A percentile compares a stretch with the other conserved stretches of the same genome.
These are phyloP conservation scores for Crambe crambe DNA, from an alignment of 37 sponge, comb jelly and placozoan species.

Conservation along the genomic window DNA sequence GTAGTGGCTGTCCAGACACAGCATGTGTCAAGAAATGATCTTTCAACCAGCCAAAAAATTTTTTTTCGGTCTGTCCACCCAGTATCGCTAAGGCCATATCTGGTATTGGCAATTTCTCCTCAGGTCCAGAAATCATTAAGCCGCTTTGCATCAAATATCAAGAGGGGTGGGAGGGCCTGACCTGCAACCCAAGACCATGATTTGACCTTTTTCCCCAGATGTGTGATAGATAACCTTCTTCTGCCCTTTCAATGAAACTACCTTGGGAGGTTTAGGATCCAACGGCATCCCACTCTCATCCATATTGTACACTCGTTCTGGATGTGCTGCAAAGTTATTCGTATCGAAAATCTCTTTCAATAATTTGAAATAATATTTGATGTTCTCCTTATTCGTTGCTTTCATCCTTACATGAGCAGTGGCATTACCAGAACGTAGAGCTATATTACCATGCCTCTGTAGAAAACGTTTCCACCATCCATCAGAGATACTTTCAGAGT, in stretches of 20 bases:
- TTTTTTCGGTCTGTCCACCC: not conserved
- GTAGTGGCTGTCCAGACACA: too few species aligned
- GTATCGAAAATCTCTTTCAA: constrained; percentile 7
- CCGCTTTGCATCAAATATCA: not conserved
- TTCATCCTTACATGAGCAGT: constrained; percentile 34
- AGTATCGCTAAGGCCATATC: not conserved
- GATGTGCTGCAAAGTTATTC: constrained; percentile 14
- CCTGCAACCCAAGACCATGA: too few species aligned
- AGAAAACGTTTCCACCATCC: not conserved
- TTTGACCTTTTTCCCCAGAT: constrained; percentile 33
- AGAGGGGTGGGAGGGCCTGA: not conserved
- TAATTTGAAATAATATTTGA: constrained; percentile 8
- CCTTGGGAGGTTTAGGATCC: too few species aligned
- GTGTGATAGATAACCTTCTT: constrained; percentile 13
- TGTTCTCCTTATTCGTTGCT: constrained; percentile 18
- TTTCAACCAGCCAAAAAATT: not conserved
- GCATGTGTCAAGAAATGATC: not conserved
- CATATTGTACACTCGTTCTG: too few species aligned
- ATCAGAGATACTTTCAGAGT: not conserved
- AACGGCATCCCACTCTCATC: too few species aligned
- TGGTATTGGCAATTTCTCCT: not conserved
- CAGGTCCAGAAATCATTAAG: not conserved
- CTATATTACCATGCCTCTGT: not conserved
- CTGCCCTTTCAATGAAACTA: constrained; percentile 29
- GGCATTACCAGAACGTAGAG: too few species aligned